Evolutionary conservation across 2,888 invertebrate species (phyloP), one percentile per base, ranked within the genome.

Genomic region (Athetis lepigone): DNA sequence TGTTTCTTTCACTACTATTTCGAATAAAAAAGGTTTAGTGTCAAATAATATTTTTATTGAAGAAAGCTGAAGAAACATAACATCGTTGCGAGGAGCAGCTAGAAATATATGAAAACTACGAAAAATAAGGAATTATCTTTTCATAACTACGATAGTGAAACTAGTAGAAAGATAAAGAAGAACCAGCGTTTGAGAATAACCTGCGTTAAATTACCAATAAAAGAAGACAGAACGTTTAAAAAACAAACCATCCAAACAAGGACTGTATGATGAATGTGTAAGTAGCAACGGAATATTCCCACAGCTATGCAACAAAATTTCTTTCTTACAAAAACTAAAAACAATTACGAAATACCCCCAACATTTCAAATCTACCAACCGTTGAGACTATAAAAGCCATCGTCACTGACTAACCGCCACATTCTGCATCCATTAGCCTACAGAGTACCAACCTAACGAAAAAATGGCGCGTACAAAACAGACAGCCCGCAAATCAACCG

Each of bases 401-500:
- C 13, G 23, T 6, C 29, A 7, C 8, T 16, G 7, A 13, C 1
- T 27, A n/a, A n/a, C n/a, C n/a, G n/a, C n/a, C n/a, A n/a, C n/a
- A n/a, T n/a, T n/a, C n/a, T n/a, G n/a, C n/a, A n/a, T n/a, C n/a
- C n/a, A n/a, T n/a, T n/a, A n/a, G n/a, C n/a, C n/a, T n/a, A n/a
- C n/a, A n/a, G 33, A 13, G 13, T 13, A 33, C 33, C 4, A 33
- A 11, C 8, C 33, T 6, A 18, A 5, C 4, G 7, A 23, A 29
- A 77, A 77, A 72, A 88, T 97, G 97, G 97, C 97, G 79, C 96
- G 97, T 84, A 97, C 97, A 8, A 97, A 97, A 91, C 97, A 97
- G 80, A 97, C 97, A 0, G 97, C 97, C 18, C 95, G 97, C 70
- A 97, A 97, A 79, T 97, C 96, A 0, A 97, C 97, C 40, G 97